These are phyloP conservation scores for Eucriotettix oculatus DNA, from an alignment of 2,888 invertebrate species.

Conservation along the genomic window DNA sequence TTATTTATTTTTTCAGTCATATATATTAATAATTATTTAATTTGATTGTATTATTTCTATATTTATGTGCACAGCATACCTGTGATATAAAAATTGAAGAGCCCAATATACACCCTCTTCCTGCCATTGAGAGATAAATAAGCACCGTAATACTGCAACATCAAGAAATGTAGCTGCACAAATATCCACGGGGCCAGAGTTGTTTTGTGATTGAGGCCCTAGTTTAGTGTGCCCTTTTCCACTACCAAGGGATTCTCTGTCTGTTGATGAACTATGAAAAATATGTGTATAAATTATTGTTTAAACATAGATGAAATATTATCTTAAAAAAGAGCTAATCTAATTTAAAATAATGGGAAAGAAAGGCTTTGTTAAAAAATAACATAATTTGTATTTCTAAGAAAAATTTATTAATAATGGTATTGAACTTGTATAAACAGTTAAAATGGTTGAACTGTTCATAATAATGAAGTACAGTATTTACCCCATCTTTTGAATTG, in stretches of 20 bases:
- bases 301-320: background rate
- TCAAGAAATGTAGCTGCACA: conserved; percentile 89
- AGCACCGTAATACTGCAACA: conserved; percentile 85
- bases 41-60: too few species aligned
- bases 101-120: conserved; percentile 98
- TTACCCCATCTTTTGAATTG: conserved; percentile 41
- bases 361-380: too few species aligned
- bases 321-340: too few species aligned
- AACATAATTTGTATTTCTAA: too few species aligned
- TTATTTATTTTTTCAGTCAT: too few species aligned
- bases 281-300: background rate
- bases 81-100: conserved; percentile 73
- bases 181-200: conserved; percentile 31
- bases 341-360: too few species aligned
- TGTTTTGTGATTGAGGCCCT: conserved; percentile 28
- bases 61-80: conserved; percentile 31
- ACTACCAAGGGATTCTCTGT: conserved; percentile 61
- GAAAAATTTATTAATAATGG: too few species aligned
- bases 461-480: background rate
- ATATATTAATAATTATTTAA: too few species aligned
- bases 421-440: too few species aligned
- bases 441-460: too few species aligned
- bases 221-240: conserved; percentile 18
- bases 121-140: conserved; percentile 94
- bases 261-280: conserved; percentile 35